These are phyloP conservation scores for Drosophila mojavensis DNA, from an alignment of 1,140 invertebrate species.

Conservation along the genomic window DNA sequence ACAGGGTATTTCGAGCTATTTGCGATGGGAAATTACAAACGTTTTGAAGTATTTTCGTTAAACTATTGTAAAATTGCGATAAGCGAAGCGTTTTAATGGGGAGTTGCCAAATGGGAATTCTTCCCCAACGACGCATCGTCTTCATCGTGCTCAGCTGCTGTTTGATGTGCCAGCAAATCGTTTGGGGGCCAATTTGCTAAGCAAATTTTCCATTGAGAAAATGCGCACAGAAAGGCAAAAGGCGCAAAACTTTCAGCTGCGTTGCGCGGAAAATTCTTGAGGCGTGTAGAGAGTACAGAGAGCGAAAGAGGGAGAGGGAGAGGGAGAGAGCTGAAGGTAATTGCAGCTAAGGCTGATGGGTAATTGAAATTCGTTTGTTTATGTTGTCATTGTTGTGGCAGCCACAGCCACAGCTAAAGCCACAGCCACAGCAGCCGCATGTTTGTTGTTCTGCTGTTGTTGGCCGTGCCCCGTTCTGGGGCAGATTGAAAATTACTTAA, in stretches of 20 bases:
- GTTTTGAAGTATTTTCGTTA: background rate
- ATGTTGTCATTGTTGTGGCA: slow-evolving; percentile 76
- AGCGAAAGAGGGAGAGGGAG: background rate
- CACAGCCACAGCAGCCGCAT: slow-evolving; percentile 3
- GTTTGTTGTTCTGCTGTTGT: slow-evolving; percentile 22
- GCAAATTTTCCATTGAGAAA: slow-evolving; percentile 68
- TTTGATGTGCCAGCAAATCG: slow-evolving; percentile 11
- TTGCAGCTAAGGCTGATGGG: slow-evolving; percentile 60
- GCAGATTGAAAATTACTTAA: slow-evolving; percentile 82
- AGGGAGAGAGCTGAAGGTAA: slow-evolving; percentile 41
- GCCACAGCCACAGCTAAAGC: slow-evolving; percentile 26
- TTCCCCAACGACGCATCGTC: background rate
- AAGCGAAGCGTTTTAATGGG: background rate
- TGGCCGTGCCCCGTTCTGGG: slow-evolving; percentile 16
- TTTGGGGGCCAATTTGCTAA: slow-evolving; percentile 48
- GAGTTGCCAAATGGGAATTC: slow-evolving; percentile 2
- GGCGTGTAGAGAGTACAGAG: slow-evolving; percentile 1
- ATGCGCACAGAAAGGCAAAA: background rate
- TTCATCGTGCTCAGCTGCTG: background rate
- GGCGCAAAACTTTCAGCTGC: slow-evolving; percentile 50
- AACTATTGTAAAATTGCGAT: slow-evolving; percentile 5
- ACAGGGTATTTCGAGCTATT: background rate
- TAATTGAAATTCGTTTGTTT: slow-evolving; percentile 83
- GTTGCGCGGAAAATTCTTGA: slow-evolving; percentile 43
- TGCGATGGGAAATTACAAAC: no score